Conservation (phyloP, 2,113 vertebrate genomes). For the Alexandromys fortis region DNA sequence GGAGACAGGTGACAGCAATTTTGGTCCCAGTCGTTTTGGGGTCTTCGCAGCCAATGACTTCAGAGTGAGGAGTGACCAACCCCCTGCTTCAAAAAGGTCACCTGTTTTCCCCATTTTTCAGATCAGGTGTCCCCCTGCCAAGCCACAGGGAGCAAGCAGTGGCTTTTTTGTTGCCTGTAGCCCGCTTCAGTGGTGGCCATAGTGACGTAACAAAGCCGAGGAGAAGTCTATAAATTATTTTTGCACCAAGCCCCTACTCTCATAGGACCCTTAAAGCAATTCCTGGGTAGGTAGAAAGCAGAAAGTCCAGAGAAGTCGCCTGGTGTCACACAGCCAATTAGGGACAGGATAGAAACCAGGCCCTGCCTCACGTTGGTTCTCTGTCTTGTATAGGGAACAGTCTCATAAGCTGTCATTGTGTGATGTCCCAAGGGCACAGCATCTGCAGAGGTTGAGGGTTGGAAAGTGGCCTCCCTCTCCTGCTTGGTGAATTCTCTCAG, state of each 20-base stretch:
- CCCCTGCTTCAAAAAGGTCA: background rate
- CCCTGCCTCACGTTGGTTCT: background rate
- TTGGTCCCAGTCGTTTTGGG: background rate
- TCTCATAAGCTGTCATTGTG: background rate
- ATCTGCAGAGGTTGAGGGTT: background rate
- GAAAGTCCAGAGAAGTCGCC: background rate
- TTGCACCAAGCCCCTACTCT: background rate
- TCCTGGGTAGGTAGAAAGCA: background rate
- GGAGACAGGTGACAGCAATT: background rate
- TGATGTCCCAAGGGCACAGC: no score
- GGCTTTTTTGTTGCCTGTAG: background rate
- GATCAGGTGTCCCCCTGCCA: background rate
- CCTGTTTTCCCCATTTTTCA: background rate
- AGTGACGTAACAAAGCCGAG: background rate
- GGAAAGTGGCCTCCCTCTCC: background rate
- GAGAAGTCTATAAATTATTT: background rate
- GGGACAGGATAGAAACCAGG: background rate
- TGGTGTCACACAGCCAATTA: background rate
- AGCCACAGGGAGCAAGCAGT: background rate
- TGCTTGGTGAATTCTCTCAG: background rate
- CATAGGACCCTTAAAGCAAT: background rate
- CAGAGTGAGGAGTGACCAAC: background rate
- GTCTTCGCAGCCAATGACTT: slow-evolving; percentile 8
- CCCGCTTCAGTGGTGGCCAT: background rate
- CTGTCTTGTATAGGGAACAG: background rate